These are phyloP conservation scores for Nowickia ferox DNA, from an alignment of 2,888 invertebrate genomes.

Conservation along the genomic window DNA sequence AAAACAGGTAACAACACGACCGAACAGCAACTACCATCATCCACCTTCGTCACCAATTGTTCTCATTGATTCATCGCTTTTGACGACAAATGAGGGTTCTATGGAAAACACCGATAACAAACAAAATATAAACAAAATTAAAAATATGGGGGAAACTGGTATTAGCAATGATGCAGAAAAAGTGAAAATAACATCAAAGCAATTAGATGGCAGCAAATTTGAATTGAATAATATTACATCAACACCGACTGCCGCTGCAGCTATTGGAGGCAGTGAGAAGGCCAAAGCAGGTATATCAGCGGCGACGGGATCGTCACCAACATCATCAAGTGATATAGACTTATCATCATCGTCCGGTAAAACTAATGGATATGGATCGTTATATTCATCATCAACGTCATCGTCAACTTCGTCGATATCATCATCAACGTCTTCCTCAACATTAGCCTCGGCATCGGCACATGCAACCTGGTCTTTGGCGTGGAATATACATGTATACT, in stretches of 20 bases:
- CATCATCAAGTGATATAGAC: constrained; percentile 83
- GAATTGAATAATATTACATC: constrained; percentile 72
- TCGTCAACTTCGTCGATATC: constrained; percentile 72
- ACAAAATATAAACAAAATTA: constrained; percentile 66
- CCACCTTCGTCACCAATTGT: constrained; percentile 80
- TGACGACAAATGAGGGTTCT: constrained; percentile 35
- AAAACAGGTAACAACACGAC: constrained; percentile 86
- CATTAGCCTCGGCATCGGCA: constrained; percentile 74
- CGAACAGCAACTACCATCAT: constrained; percentile 78
- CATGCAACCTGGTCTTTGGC: constrained; percentile 90
- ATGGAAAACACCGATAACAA: constrained; percentile 55
- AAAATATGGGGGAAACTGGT: constrained; percentile 49
- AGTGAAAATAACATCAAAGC: constrained; percentile 62
- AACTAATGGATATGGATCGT: constrained; percentile 85
- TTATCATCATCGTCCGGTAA: constrained; percentile 85
- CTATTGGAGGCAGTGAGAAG: constrained; percentile 73
- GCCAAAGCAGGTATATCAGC: constrained; percentile 80
- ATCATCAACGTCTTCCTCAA: constrained; percentile 73
- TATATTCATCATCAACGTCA: constrained; percentile 62
- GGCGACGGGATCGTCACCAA: constrained; percentile 47
- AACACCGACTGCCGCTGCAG: constrained; percentile 77
- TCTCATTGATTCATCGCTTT: constrained; percentile 62
- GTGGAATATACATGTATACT: constrained; percentile 96
- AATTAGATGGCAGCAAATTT: constrained; percentile 27
- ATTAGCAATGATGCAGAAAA: constrained; percentile 52